Conservation (phyloP, 2,797 vertebrate species). For the Taeniopygia guttata region DNA sequence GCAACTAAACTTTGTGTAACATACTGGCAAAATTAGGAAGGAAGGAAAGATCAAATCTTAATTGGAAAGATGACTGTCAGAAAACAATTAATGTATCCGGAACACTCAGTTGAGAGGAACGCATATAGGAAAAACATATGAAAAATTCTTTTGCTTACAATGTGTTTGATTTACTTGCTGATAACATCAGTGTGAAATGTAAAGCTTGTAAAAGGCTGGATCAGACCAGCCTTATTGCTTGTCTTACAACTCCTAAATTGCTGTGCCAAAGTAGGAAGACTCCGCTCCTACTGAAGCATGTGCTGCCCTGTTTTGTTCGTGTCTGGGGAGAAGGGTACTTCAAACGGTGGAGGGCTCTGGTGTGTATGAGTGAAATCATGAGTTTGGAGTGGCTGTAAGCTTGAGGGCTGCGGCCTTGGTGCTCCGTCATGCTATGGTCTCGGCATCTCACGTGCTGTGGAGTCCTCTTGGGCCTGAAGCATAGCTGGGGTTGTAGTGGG, state of each 20-base stretch:
- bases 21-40: conserved; percentile 30
- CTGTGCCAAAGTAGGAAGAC: background rate
- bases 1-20: conserved; percentile 28
- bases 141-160: background rate
- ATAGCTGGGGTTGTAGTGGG: accelerated
- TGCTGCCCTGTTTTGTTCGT: background rate
- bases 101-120: conserved; percentile 3
- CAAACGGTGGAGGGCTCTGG: background rate
- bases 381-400: background rate
- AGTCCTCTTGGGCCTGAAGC: background rate
- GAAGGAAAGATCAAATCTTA: conserved; percentile 36
- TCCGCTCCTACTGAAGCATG: background rate
- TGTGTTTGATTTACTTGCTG: conserved; percentile 36
- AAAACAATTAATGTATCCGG: conserved; percentile 22
- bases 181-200: conserved; percentile 60
- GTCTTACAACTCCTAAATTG: conserved; percentile 35
- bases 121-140: background rate
- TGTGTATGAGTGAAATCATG: background rate
- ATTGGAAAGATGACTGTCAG: conserved; percentile 32
- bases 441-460: background rate
- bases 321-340: background rate
- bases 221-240: conserved; percentile 25
- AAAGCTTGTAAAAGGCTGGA: conserved; percentile 54
- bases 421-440: background rate
- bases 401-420: background rate